phyloP scores from a whole-genome alignment of 2,888 invertebrate genomes.

The Drosophila pseudotakahashii region DNA sequence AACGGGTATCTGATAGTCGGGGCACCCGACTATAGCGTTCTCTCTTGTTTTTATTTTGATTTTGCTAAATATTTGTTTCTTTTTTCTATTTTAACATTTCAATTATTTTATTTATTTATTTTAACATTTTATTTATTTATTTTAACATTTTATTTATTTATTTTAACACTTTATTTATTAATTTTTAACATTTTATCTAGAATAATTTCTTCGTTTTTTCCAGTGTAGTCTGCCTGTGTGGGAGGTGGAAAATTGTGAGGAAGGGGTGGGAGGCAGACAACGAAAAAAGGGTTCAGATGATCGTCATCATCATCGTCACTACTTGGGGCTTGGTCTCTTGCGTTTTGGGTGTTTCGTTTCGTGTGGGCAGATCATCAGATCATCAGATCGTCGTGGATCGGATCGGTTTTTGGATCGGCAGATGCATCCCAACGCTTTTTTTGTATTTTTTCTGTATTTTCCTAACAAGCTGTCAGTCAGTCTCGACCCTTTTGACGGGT shows the following conservation, averaged over 20 bases:
- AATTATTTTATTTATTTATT: no score
- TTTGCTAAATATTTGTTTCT: no score
- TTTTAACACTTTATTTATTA: no score
- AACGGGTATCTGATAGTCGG: no score
- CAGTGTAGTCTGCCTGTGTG: slow-evolving; percentile 30
- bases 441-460: slow-evolving; percentile 2
- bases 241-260: slow-evolving; percentile 22
- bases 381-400: slow-evolving; percentile 7
- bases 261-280: slow-evolving; percentile 12
- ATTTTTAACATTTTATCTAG: neutral
- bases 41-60: no score
- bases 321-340: slow-evolving; percentile 32
- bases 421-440: slow-evolving; percentile 17
- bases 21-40: no score
- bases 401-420: slow-evolving; percentile 8
- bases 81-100: no score
- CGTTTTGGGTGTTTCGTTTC: slow-evolving; percentile 22
- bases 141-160: no score
- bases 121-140: no score
- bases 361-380: slow-evolving; percentile 41
- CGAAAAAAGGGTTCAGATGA: slow-evolving; percentile 32
- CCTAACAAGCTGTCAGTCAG: slow-evolving; percentile 42
- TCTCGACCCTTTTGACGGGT: slow-evolving; percentile 28
- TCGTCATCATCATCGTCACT: slow-evolving; percentile 20
- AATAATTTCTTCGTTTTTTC: neutral